Conservation (phyloP, 53 echinoderm and acorn worm species). For the Apostichopus leukothele region DNA sequence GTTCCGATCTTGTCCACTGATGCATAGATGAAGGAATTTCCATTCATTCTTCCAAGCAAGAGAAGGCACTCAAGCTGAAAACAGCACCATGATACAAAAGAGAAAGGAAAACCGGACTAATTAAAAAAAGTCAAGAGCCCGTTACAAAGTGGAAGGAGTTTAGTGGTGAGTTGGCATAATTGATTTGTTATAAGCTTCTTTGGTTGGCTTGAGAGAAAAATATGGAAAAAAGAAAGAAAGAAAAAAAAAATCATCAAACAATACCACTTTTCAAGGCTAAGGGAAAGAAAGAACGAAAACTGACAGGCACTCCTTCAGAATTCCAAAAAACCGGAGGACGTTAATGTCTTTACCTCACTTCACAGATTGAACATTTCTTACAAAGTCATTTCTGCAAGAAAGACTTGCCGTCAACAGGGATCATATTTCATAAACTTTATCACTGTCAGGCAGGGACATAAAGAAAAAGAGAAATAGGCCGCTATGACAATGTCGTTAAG, state of each 20-base stretch:
- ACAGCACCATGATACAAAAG: background rate
- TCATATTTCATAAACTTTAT: too few species aligned
- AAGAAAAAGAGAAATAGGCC: too few species aligned
- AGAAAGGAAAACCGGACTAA: background rate
- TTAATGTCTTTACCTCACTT: background rate
- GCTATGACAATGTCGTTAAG: too few species aligned
- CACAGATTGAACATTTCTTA: background rate
- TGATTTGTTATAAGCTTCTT: background rate
- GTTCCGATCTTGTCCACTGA: slow-evolving; percentile 1
- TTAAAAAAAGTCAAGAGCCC: slow-evolving; percentile 23
- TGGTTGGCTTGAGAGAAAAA: background rate
- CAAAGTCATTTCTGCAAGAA: background rate
- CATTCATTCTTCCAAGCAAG: slow-evolving; percentile 36
- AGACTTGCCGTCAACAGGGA: too few species aligned
- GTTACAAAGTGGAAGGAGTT: background rate
- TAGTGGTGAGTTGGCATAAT: background rate
- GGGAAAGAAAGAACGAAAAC: background rate
- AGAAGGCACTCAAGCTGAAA: slow-evolving; percentile 11
- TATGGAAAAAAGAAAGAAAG: background rate
- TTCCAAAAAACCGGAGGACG: background rate
- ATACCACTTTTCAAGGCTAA: background rate
- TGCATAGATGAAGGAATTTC: slow-evolving; percentile 34
- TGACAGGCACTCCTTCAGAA: background rate
- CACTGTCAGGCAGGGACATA: too few species aligned
- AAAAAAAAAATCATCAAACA: background rate